Base-by-base conservation (phyloP, 92 coral and sea anemone genomes). In the Galaxea fascicularis region DNA sequence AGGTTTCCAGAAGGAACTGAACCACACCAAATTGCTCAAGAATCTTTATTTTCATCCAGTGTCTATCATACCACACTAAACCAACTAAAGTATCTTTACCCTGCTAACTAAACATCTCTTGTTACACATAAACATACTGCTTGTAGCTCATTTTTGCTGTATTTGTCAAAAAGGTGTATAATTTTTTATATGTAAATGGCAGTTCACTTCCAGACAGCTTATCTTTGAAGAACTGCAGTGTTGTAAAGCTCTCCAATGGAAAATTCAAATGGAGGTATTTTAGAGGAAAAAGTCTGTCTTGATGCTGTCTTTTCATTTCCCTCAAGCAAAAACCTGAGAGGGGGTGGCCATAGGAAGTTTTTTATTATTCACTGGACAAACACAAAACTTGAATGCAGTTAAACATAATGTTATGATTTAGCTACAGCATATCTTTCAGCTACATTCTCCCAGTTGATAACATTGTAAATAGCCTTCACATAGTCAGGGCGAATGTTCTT, bases 401-500 rank as follows among this genome's bases (percentile, higher is more conserved):
- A 21, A 72, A 16, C 31, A 49, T 8, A 39, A 15, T 63, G 58
- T 60, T 31, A 71, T 8, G 63, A 65, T 63, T 89, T 80, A 35
- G 93, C 95, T 18, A 89, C 98, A 15, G 82, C 90, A 54, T 90
- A 92, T 44, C 99, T 88, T 35, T 96, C 94, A 27, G 89, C 84
- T 8, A 96, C 95, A 85, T 96, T 93, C 29, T 90, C 77, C 99
- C 99, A 96, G 86, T 92, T 88, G 52, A 95, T 64, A 25, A 91
- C 94, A 65, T 89, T 85, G 78, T 87, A 94, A 69, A 96, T 92
- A 41, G 96, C 95, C 53, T 95, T 94, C 71, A 96, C 95, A 60
- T 96, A 96, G 74, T 94, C 98, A n/a, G 98, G 98, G 44, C 99
- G 89, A 20, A 94, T 92, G 27, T 94, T 94, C 93, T 94, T 90